Evolutionary conservation across 1,140 invertebrate species (phyloP).

Genomic region (Chionoecetes opilio): DNA sequence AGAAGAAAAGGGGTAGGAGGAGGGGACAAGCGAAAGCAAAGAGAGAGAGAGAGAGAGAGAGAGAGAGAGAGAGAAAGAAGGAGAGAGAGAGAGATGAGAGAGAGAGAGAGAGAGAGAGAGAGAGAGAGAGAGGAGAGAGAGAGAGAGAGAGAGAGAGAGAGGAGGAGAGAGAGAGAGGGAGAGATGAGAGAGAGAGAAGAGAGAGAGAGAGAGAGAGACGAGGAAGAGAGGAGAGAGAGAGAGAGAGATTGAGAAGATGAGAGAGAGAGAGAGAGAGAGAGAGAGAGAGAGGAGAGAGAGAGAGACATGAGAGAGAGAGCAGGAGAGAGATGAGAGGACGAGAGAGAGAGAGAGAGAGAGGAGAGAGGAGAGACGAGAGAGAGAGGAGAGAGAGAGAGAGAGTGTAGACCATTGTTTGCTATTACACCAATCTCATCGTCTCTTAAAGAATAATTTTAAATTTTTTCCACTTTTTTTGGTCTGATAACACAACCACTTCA

Average conservation of each 20-base stretch:
- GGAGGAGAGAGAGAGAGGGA: too few species aligned
- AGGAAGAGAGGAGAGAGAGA: background rate
- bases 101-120: constrained; percentile 25
- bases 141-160: constrained; percentile 27
- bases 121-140: constrained; percentile 27
- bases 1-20: too few species aligned
- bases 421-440: too few species aligned
- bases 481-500: background rate
- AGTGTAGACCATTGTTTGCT: background rate
- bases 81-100: too few species aligned
- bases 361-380: background rate
- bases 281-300: constrained; percentile 25
- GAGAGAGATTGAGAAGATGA: constrained; percentile 27
- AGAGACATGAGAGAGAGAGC: constrained; percentile 7
- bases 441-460: too few species aligned
- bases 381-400: background rate
- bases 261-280: constrained; percentile 27
- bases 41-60: too few species aligned
- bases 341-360: too few species aligned
- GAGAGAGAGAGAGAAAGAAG: too few species aligned
- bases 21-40: too few species aligned
- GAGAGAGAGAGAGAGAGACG: constrained; percentile 5
- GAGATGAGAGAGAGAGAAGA: too few species aligned
- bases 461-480: background rate
- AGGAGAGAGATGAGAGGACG: background rate